Conservation (phyloP, 2,888 invertebrate genomes). For the Epinotia nisella region DNA sequence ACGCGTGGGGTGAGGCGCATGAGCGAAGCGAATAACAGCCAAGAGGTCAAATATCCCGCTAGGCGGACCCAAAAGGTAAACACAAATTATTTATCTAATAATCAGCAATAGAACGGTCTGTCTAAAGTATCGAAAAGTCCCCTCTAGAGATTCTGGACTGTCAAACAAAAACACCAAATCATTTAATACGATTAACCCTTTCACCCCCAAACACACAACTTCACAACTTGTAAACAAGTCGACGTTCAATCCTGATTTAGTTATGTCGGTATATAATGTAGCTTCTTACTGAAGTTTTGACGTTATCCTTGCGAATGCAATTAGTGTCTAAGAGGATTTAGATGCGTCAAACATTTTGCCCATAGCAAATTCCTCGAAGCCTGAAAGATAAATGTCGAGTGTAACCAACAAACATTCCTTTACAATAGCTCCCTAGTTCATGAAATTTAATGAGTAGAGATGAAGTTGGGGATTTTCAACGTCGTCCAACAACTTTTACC, state of each 20-base stretch:
- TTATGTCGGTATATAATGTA: constrained; percentile 19
- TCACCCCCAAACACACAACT: constrained; percentile 1
- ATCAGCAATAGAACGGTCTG: not conserved
- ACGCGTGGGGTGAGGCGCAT: too few species aligned
- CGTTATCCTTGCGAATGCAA: constrained; percentile 37
- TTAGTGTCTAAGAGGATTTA: constrained; percentile 33
- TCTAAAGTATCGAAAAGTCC: not conserved
- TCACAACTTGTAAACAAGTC: constrained; percentile 15
- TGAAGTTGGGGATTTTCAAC: constrained; percentile 56
- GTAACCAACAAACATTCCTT: not conserved
- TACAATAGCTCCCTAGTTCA: not conserved
- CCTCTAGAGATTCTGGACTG: not conserved
- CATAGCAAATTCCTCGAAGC: not conserved
- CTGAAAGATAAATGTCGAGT: not conserved
- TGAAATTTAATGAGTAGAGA: constrained; percentile 66
- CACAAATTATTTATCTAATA: not conserved
- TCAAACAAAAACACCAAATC: constrained; percentile 16
- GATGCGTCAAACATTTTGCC: constrained; percentile 33
- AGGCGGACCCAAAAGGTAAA: too few species aligned
- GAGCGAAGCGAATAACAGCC: too few species aligned
- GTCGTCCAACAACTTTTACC: constrained; percentile 49
- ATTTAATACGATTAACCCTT: not conserved
- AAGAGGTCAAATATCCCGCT: too few species aligned
- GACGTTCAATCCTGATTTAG: constrained; percentile 11
- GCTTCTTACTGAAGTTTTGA: constrained; percentile 38